A percentile compares a stretch with the other conserved stretches of the same genome.
Evolutionary conservation across 1,140 invertebrate species (phyloP).

Genomic region (Pseudachorutes palmiensis): DNA sequence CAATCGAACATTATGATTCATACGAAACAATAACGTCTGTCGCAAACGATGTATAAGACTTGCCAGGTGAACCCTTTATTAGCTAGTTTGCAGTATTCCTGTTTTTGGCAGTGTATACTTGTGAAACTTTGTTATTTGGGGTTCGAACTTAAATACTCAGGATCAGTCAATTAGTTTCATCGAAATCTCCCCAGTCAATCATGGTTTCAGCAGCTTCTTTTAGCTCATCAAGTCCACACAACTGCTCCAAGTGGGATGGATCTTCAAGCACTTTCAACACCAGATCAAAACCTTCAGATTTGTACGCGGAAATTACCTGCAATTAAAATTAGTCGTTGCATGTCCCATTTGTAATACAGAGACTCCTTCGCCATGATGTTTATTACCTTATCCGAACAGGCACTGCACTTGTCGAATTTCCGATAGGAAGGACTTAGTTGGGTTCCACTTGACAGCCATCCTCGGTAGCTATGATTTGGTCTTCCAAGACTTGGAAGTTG

Average conservation of each 20-base stretch:
- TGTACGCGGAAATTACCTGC: constrained; percentile 10
- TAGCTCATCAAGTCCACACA: constrained; percentile 10
- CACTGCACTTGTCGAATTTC: constrained; percentile 19
- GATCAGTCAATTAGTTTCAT: not conserved
- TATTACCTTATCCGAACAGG: constrained; percentile 11
- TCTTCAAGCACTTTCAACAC: not conserved
- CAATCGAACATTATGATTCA: no score
- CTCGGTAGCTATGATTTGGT: not conserved
- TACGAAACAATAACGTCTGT: no score
- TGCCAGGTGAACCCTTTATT: no score
- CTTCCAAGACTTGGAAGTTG: not conserved
- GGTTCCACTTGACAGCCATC: not conserved
- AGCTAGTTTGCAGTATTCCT: no score
- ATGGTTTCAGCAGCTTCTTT: constrained; percentile 3
- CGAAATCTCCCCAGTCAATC: constrained; percentile 9
- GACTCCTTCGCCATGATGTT: not conserved
- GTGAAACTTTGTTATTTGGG: no score
- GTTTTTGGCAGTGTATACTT: no score
- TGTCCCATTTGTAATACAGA: not conserved
- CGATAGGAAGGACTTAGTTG: not conserved
- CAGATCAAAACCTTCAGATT: constrained; percentile 7
- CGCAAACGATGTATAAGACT: no score
- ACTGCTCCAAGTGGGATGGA: not conserved
- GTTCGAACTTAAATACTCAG: no score
- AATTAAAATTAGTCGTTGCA: not conserved